These are phyloP conservation scores for Epizoanthus rinbou DNA, from an alignment of 92 coral and sea anemone species.

Conservation along the genomic window DNA sequence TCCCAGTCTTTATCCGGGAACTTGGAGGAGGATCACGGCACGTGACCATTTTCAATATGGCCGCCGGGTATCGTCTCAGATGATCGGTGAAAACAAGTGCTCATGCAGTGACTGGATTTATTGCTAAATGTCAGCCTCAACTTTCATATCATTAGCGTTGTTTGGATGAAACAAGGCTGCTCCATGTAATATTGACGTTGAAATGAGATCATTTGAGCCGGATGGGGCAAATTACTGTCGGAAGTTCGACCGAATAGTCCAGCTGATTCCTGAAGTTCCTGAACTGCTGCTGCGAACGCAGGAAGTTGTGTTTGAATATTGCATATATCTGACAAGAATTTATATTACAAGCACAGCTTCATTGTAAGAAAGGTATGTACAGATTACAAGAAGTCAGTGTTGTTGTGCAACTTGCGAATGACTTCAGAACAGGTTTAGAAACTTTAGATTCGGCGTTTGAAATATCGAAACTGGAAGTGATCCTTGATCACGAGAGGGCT, in stretches of 20 bases:
- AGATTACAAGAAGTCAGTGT: not conserved
- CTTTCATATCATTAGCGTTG: not conserved
- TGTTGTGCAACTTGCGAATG: not conserved
- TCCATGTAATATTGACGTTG: slow-evolving; percentile 22
- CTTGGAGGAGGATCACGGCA: slow-evolving; percentile 42
- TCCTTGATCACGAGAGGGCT: not conserved
- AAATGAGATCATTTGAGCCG: slow-evolving; percentile 27
- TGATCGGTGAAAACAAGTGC: slow-evolving; percentile 35
- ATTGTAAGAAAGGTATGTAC: slow-evolving; percentile 14
- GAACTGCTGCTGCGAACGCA: slow-evolving; percentile 34
- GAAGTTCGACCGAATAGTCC: not conserved
- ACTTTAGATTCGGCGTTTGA: not conserved
- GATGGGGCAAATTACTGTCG: slow-evolving; percentile 30
- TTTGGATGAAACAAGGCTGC: not conserved
- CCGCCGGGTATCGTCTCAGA: slow-evolving; percentile 56
- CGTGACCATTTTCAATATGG: slow-evolving; percentile 73
- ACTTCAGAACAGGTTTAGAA: not conserved
- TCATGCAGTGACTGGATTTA: slow-evolving; percentile 9
- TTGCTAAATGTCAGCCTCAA: slow-evolving; percentile 7
- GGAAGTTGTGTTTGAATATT: slow-evolving; percentile 17
- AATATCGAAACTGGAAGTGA: not conserved
- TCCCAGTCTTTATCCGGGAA: slow-evolving; percentile 31
- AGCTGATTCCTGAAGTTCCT: slow-evolving; percentile 32
- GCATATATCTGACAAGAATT: not conserved
- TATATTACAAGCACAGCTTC: not conserved